phyloP scores from a whole-genome alignment of 2,888 invertebrate genomes.

The Cerceris rybyensis region DNA sequence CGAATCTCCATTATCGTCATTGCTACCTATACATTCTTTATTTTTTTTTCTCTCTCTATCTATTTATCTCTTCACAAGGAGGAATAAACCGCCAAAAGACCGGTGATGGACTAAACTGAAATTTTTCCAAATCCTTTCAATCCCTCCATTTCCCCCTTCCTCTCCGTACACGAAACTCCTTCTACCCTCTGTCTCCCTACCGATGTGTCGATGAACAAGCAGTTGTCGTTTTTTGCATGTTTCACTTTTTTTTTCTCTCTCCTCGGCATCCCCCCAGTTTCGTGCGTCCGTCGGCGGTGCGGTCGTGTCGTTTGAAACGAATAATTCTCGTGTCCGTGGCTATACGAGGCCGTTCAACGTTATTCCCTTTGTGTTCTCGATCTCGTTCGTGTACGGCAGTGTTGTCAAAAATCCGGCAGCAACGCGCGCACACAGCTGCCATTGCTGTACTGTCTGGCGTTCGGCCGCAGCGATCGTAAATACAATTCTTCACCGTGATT shows the following conservation, averaged over 20 bases:
- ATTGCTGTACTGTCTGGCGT: conserved; percentile 70
- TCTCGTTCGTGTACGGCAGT: conserved; percentile 60
- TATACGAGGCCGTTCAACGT: conserved; percentile 44
- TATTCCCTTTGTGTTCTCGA: conserved; percentile 61
- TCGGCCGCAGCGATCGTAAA: conserved; percentile 48
- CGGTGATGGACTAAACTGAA: too few species aligned
- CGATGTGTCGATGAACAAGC: conserved; percentile 49
- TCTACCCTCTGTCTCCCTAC: conserved; percentile 5
- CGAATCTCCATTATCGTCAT: conserved; percentile 19
- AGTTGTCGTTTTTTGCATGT: conserved; percentile 62
- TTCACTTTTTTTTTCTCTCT: conserved; percentile 56
- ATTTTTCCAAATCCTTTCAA: conserved; percentile 5
- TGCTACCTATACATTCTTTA: too few species aligned
- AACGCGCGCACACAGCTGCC: conserved; percentile 74
- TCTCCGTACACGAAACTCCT: conserved; percentile 28
- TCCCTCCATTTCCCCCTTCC: conserved; percentile 25
- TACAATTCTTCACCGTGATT: conserved; percentile 38
- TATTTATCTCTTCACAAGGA: too few species aligned
- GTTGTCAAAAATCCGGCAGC: conserved; percentile 77
- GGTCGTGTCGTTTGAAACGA: conserved; percentile 49
- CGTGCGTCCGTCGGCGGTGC: conserved; percentile 36
- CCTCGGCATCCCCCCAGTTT: conserved; percentile 48
- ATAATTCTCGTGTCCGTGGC: conserved; percentile 3
- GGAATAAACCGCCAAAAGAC: too few species aligned
- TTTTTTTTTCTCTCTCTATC: too few species aligned